Base-by-base conservation (phyloP, 1,140 invertebrate species). In the Meloidogyne hapla region DNA sequence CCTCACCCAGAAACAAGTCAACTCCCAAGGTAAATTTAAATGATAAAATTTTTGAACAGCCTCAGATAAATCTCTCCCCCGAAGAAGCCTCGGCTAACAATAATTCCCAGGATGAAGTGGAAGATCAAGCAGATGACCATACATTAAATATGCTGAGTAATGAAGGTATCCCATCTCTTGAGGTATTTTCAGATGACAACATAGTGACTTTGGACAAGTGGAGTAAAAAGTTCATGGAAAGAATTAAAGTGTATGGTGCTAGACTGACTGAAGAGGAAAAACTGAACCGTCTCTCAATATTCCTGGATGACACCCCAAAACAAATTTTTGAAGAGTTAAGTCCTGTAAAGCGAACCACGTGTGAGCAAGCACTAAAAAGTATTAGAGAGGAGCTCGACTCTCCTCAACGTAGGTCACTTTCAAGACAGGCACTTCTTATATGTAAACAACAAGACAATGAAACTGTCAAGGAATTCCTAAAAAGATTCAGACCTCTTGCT, bases 171-270 rank as follows among this genome's bases (percentile, higher is more conserved):
- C n/a, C 25, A 0, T 12, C 67, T 0, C 12, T 69, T 4, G 67
- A 69, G 48, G 67, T 69, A 40, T 69, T 26, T 48, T 45, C n/a
- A 10, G 67, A 69, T 38, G 67, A 69, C 12, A 45, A 48, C 13
- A 25, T 69, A n/a, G 12, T 33, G 5, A 15, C 67, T 6, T 18
- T 45, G 1, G 28, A 69, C 28, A 28, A 21, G 25, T 69, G 28
- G 66, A 42, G 33, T 42, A 68, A 68, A 26, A 33, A 23, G 8
- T 68, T 69, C 28, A 12, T 21, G 25, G 67, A 69, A 69, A 21
- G 26, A 40, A 69, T 69, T 23, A 26, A 69, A 0, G 25, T 48
- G 1, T 33, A 23, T 15, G 28, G 67, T 0, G 21, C n/a, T 6
- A 40, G 33, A 25, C 13, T 69, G 1, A 12, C 21, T 12, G 67